Evolutionary conservation across 2,113 vertebrate genomes (phyloP), one percentile per base, ranked within the genome.

Genomic region (Thomomys bottae): DNA sequence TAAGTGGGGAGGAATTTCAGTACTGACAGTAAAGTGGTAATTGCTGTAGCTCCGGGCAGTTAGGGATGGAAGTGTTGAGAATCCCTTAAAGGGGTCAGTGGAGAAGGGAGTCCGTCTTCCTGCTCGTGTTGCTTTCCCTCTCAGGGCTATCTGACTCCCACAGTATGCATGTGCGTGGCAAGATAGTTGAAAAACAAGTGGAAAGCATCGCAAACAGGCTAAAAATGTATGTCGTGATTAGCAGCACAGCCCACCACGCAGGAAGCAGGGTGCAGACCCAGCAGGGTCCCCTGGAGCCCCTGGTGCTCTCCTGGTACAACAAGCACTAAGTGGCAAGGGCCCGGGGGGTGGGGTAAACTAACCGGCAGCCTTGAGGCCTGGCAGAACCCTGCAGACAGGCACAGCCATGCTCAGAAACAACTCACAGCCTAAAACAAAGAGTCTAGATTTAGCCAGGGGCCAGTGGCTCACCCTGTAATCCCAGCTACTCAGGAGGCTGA

Each of bases 211-310:
- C 34, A 59, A 26, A 21, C 40, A 14, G 34, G 40, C 20, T 38
- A 3, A 87, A 54, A 15, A 3, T 20, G 34, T 34, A 1, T 18
- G 26, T 8, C 2, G 24, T 10, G 54, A 2, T 18, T 26, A 9
- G n/a, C 12, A 42, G 72, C 21, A 32, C 4, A 20, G 15, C 23
- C 64, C 72, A n/a, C 8, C 40, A 77, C 54, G 57, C 72, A 11
- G 30, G 70, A 28, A 61, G 28, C 3, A n/a, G 30, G 6, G 14
- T 23, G 18, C 2, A 17, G 28, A 54, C 24, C 8, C 7, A 21
- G 12, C 17, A 23, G 0, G 8, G 21, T 23, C 21, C 0, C 21
- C 5, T 18, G 7, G 23, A 26, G 9, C 7, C 7, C n/a, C 26
- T 3, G 40, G 32, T 54, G 28, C 32, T 10, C 6, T 23, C 36